Percentiles rank a stretch among this genome's conserved stretches.
phyloP scores from a whole-genome alignment of 2,888 invertebrate species.

The Volucella bombylans region DNA sequence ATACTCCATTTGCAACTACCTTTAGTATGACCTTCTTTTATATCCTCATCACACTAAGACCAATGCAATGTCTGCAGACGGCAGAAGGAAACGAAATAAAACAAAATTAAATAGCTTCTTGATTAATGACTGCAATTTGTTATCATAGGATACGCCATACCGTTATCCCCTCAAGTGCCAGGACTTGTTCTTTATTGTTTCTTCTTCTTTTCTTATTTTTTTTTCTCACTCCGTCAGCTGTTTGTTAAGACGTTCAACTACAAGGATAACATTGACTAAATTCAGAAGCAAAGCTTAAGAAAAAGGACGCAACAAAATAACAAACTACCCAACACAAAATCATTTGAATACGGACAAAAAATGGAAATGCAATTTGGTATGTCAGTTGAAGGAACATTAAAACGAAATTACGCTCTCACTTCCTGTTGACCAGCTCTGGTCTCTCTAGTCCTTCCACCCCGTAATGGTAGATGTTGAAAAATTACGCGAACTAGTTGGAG shows the following conservation, averaged over 20 bases:
- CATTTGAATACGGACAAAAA: slow-evolving; percentile 66
- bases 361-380: slow-evolving; percentile 69
- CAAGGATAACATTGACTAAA: slow-evolving; percentile 51
- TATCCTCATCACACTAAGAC: too few relatives aligned
- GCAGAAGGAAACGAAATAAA: slow-evolving; percentile 6
- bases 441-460: slow-evolving; percentile 28
- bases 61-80: too few relatives aligned
- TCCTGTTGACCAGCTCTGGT: slow-evolving; percentile 54
- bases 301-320: slow-evolving; percentile 14
- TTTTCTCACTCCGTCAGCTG: slow-evolving; percentile 37
- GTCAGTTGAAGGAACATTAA: slow-evolving; percentile 73
- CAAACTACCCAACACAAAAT: slow-evolving; percentile 36
- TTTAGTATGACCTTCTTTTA: too few relatives aligned
- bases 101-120: slow-evolving; percentile 68
- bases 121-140: slow-evolving; percentile 73
- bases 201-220: not conserved
- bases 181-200: slow-evolving; percentile 17
- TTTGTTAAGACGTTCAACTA: slow-evolving; percentile 15
- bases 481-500: slow-evolving; percentile 53
- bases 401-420: slow-evolving; percentile 70
- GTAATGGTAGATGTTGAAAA: slow-evolving; percentile 48
- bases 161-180: slow-evolving; percentile 7
- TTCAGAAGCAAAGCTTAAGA: slow-evolving; percentile 25
- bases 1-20: too few relatives aligned
- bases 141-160: slow-evolving; percentile 49